Base-by-base conservation (phyloP, 2,113 vertebrate species). In the Paradisaea rubra region DNA sequence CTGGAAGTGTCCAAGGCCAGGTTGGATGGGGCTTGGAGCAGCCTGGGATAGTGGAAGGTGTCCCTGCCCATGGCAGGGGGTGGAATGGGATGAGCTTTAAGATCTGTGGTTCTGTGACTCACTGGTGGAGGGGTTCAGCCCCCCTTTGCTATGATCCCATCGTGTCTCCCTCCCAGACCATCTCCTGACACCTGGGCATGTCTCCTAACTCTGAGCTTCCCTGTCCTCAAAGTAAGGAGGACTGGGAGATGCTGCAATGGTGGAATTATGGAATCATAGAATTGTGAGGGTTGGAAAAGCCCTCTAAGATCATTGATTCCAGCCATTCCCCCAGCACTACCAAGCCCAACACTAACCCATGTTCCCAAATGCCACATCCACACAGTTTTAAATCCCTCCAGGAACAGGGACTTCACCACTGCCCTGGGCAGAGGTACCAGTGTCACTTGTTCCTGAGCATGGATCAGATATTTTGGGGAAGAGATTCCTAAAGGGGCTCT, bases 11-110 rank as follows among this genome's bases (percentile, higher is more conserved):
- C 8, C 64, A 9, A 77, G 23, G 39, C 15, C 47, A n/a, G 28
- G 28, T 0, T 45, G 9, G 39, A 33, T 0, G 0, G 37, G 14
- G 6, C 17, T 77, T 52, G 54, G 33, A 77, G 22, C 45, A 23
- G 0, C 11, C 39, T 70, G 84, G n/a, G 39, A 1, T 0, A 4
- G 24, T 30, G 47, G 39, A 30, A 54, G 19, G 7, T n/a, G 47
- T 78, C 28, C 23, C 28, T 28, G 33, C 18, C n/a, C 33, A 6
- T 13, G 19, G 45, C 12, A 78, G 39, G 23, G 33, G 6, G 0
- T 78, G 39, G 64, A 47, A n/a, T 45, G 15, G 11, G 6, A 61
- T 41, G 28, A 9, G 28, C 15, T 87, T 41, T 47, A n/a, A 70
- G 23, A 9, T 39, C 39, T n/a, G 63, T 61, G 45, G 28, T 39